These are phyloP conservation scores for Linnaemya vulpina DNA, from an alignment of 2,888 invertebrate genomes.

Conservation along the genomic window DNA sequence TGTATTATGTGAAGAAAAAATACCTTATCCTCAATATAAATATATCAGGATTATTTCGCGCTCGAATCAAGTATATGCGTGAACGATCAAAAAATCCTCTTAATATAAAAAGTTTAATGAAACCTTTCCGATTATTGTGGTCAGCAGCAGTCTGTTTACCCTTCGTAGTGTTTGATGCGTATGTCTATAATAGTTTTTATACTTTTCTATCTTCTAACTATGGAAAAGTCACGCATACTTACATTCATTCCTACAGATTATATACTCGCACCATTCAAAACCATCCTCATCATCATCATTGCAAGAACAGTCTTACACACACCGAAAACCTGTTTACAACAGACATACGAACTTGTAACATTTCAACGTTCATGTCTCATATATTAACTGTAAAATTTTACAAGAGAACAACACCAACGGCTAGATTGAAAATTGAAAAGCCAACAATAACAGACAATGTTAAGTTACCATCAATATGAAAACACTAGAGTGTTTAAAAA, in stretches of 20 bases:
- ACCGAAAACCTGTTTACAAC: neutral
- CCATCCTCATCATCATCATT: constrained; percentile 12
- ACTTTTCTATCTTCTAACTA: neutral
- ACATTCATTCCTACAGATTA: neutral
- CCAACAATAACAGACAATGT: constrained; percentile 37
- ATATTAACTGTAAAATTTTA: constrained; percentile 17
- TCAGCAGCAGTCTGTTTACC: constrained; percentile 46
- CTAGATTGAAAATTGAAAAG: constrained; percentile 4
- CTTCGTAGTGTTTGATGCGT: constrained; percentile 11
- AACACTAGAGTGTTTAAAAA: constrained; percentile 57
- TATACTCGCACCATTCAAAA: neutral
- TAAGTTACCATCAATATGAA: constrained; percentile 39
- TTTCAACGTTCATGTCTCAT: constrained; percentile 27
- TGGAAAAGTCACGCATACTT: neutral
- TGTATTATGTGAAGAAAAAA: no score
- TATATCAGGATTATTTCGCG: no score
- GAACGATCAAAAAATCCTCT: constrained; percentile 27
- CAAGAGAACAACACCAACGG: constrained; percentile 3
- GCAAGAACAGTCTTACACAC: neutral
- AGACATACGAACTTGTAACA: neutral
- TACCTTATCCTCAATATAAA: no score
- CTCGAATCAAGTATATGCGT: neutral
- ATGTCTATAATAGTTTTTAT: constrained; percentile 9
- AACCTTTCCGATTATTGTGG: constrained; percentile 27
- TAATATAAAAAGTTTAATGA: constrained; percentile 36